phyloP scores from a whole-genome alignment of 2,888 invertebrate genomes.

The Drosophila vallismaia region DNA sequence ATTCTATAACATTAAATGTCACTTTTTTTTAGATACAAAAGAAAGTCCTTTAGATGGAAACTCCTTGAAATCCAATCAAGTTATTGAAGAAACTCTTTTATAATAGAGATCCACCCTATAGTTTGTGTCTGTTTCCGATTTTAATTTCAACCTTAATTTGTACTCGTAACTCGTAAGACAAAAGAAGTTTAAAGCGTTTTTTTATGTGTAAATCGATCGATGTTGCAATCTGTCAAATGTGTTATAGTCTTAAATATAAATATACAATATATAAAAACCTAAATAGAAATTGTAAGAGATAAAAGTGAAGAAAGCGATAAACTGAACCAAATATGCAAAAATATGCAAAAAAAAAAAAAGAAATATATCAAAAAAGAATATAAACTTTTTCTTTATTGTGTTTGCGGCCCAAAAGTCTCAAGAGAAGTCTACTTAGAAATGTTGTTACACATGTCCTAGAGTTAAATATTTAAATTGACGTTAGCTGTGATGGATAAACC shows the following conservation, averaged over 20 bases:
- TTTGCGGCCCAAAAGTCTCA: constrained; percentile 6
- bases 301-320: constrained; percentile 4
- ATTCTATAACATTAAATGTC: no score
- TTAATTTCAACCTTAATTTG: not conserved
- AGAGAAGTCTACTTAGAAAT: constrained; percentile 10
- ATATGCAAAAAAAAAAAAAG: no score
- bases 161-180: constrained; percentile 12
- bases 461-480: constrained; percentile 48
- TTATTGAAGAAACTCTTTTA: no score
- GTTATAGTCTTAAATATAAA: constrained; percentile 57
- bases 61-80: no score
- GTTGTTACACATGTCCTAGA: constrained; percentile 40
- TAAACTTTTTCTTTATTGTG: constrained; percentile 3
- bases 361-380: constrained; percentile 15
- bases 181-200: constrained; percentile 26
- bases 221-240: constrained; percentile 61
- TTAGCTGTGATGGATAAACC: constrained; percentile 67
- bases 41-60: not conserved
- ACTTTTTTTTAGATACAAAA: no score
- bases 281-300: constrained; percentile 11
- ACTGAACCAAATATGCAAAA: constrained; percentile 17
- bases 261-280: constrained; percentile 16
- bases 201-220: constrained; percentile 44
- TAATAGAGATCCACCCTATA: constrained; percentile 23
- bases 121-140: constrained; percentile 19